Base-by-base conservation (phyloP, 2,797 vertebrate genomes). In the Labroides dimidiatus region DNA sequence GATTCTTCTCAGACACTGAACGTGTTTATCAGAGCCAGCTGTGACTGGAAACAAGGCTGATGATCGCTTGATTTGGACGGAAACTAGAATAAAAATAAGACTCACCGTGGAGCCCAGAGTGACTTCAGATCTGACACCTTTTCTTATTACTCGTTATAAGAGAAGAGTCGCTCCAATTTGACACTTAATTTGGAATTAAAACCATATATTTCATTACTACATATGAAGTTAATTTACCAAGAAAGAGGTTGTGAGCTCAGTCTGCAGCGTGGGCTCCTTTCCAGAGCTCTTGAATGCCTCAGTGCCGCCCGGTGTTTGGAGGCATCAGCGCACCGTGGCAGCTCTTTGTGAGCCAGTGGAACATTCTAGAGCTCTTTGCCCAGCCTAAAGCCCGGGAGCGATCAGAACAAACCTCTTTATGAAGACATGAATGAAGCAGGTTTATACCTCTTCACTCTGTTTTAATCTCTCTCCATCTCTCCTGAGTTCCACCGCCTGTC, bases 361-460 rank as follows among this genome's bases (percentile, higher is more conserved):
- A 88, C 74, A 84, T 84, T 88, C 91, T 86, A 87, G 93, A 89
- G 37, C 16, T 64, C 87, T 86, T 73, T 64, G 27, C 90, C 89
- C 74, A 79, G 72, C 37, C 37, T 13, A 14, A 12, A 12, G 62
- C 42, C 69, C 55, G 80, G 74, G n/a, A 60, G 82, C 76, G 67
- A 92, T 91, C 72, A 75, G 86, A 91, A 91, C 87, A 72, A 62
- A 33, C 30, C 5, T 33, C 30, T 33, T 33, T 33, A 73, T 75
- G 23, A 45, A 33, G 30, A 33, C 13, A 42, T 16, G 23, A 33
- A 54, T 50, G 51, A 69, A 67, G 66, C 52, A 73, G 33, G 33
- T 63, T 59, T 45, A 41, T 50, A 59, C 66, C 36, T 59, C 30
- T 48, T 67, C 50, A 1, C 39, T 73, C 30, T 51, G 55, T 68